Conservation (phyloP, 2,797 vertebrate species). For the Trachops cirrhosus region DNA sequence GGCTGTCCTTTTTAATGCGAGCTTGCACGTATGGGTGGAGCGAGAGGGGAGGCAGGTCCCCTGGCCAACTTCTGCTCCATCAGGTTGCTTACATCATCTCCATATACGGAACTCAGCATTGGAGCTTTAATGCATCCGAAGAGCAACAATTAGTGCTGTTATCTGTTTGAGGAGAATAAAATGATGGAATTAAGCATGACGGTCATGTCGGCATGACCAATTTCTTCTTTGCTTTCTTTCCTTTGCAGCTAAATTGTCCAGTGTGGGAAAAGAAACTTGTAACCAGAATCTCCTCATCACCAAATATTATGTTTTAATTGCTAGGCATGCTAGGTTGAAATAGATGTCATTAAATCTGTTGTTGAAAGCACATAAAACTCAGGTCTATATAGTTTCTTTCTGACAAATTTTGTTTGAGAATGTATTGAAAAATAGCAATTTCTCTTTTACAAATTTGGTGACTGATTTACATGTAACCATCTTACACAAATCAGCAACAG, state of each 20-base stretch:
- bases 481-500: background rate
- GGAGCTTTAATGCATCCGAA: background rate
- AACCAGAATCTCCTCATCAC: constrained; percentile 63
- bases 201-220: constrained; percentile 57
- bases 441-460: constrained; percentile 4
- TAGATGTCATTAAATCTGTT: constrained; percentile 4
- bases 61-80: background rate
- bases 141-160: constrained; percentile 32
- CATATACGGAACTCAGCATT: background rate
- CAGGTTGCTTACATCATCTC: background rate
- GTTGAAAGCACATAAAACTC: constrained; percentile 4
- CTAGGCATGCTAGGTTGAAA: constrained; percentile 38
- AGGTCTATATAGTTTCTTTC: background rate
- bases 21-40: too few relatives aligned
- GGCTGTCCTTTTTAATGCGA: background rate
- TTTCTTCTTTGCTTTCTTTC: constrained; percentile 47
- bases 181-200: constrained; percentile 2
- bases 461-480: background rate
- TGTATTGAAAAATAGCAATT: constrained; percentile 24
- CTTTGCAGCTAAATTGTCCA: constrained; percentile 44
- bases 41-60: background rate
- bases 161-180: background rate
- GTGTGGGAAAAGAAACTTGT: constrained; percentile 51
- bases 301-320: constrained; percentile 68
- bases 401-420: constrained; percentile 18